phyloP scores from a whole-genome alignment of 2,888 invertebrate species.

The Trichogramma evanescens region DNA sequence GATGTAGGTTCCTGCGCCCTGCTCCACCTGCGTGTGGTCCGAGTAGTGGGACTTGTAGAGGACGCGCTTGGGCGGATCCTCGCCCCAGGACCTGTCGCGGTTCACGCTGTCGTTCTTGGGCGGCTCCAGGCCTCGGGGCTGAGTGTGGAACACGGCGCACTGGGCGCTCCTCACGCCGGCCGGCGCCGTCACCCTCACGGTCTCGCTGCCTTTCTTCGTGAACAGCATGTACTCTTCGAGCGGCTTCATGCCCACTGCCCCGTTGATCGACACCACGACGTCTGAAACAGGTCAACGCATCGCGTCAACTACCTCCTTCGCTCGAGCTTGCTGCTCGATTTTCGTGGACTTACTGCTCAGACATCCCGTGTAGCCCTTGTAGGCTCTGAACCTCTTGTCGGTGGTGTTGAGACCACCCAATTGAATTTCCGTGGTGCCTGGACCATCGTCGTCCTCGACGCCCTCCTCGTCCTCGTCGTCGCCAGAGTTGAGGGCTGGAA shows the following conservation, averaged over 20 bases:
- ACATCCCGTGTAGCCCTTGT: constrained; percentile 83
- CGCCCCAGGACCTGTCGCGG: constrained; percentile 74
- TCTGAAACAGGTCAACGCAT: constrained; percentile 51
- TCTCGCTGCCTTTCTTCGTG: constrained; percentile 74
- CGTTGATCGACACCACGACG: constrained; percentile 78
- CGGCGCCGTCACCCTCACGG: constrained; percentile 79
- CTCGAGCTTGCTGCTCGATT: neutral
- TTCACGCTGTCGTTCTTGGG: constrained; percentile 53
- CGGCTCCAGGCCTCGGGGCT: constrained; percentile 41
- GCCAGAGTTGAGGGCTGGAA: constrained; percentile 62
- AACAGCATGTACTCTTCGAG: constrained; percentile 89
- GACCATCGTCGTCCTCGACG: constrained; percentile 33
- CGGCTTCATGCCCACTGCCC: constrained; percentile 66
- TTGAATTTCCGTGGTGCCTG: constrained; percentile 72
- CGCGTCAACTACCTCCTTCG: neutral
- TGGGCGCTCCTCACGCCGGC: constrained; percentile 76
- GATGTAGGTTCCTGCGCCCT: constrained; percentile 68
- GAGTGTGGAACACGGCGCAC: constrained; percentile 65
- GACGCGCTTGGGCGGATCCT: constrained; percentile 71
- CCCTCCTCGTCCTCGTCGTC: constrained; percentile 48
- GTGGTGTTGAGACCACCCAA: constrained; percentile 81
- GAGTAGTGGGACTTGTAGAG: constrained; percentile 70
- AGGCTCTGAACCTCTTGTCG: constrained; percentile 73
- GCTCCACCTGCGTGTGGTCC: constrained; percentile 69
- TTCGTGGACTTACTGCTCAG: constrained; percentile 67